Evolutionary conservation across 2,797 vertebrate species (phyloP).

Genomic region (Typhlichthys eigenmanni): DNA sequence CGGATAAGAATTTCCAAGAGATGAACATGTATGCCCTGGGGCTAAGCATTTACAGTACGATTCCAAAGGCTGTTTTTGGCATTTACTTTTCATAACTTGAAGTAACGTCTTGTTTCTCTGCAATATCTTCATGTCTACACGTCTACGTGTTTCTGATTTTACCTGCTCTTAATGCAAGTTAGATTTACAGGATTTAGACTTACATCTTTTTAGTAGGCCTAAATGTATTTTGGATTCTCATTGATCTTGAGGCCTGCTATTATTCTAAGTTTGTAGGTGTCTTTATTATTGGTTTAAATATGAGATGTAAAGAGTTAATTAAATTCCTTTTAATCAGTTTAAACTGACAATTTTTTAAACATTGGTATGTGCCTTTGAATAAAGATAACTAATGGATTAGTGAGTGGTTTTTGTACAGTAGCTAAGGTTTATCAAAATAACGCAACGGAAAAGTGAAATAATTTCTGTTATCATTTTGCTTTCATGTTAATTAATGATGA

Average conservation of each 20-base stretch:
- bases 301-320: background rate
- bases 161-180: background rate
- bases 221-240: too few relatives aligned
- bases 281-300: background rate
- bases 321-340: too few relatives aligned
- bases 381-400: background rate
- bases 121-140: background rate
- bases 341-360: background rate
- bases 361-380: background rate
- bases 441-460: background rate
- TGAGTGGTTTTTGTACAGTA: background rate
- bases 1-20: conserved; percentile 70
- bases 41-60: conserved; percentile 56
- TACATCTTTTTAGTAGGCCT: too few relatives aligned
- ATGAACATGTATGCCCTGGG: conserved; percentile 64
- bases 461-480: too few relatives aligned
- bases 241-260: too few relatives aligned
- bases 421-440: background rate
- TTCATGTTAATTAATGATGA: too few relatives aligned
- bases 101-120: conserved; percentile 20
- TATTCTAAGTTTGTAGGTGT: too few relatives aligned
- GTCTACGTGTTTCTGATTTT: background rate
- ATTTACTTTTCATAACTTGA: conserved; percentile 20
- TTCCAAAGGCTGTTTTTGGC: conserved; percentile 30
- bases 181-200: too few relatives aligned